These are phyloP conservation scores for Troides oblongomaculatus DNA, from an alignment of 2,888 invertebrate species.

Conservation along the genomic window DNA sequence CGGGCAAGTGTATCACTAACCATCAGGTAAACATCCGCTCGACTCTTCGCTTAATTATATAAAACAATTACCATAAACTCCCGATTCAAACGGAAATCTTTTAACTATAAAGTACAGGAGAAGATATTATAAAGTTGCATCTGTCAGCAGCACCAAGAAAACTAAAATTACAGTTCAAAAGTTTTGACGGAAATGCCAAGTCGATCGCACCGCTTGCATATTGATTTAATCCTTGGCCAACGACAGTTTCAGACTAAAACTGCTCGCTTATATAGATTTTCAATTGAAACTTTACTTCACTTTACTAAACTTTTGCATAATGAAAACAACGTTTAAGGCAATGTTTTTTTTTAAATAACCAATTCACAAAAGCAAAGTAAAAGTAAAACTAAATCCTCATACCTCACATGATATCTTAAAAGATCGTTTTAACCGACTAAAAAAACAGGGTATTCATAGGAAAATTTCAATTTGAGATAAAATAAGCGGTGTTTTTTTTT, in stretches of 20 bases:
- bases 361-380: not conserved
- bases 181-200: slow-evolving; percentile 28
- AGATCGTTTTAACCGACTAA: too few relatives aligned
- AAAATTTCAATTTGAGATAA: too few relatives aligned
- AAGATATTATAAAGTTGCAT: slow-evolving; percentile 18
- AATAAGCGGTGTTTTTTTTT: too few relatives aligned
- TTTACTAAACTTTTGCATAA: not conserved
- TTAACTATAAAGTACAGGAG: not conserved
- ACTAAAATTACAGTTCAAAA: slow-evolving; percentile 30
- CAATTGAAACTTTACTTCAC: slow-evolving; percentile 6
- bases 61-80: not conserved
- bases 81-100: not conserved
- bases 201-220: slow-evolving; percentile 26
- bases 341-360: not conserved
- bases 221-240: slow-evolving; percentile 26
- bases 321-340: not conserved
- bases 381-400: not conserved
- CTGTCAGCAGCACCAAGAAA: slow-evolving; percentile 27
- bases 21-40: too few relatives aligned
- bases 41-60: too few relatives aligned
- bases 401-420: too few relatives aligned
- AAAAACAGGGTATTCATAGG: too few relatives aligned
- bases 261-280: slow-evolving; percentile 15
- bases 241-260: slow-evolving; percentile 22
- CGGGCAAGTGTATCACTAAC: too few relatives aligned